Evolutionary conservation across 2,797 vertebrate species (phyloP).

Genomic region (Falco berigora): DNA sequence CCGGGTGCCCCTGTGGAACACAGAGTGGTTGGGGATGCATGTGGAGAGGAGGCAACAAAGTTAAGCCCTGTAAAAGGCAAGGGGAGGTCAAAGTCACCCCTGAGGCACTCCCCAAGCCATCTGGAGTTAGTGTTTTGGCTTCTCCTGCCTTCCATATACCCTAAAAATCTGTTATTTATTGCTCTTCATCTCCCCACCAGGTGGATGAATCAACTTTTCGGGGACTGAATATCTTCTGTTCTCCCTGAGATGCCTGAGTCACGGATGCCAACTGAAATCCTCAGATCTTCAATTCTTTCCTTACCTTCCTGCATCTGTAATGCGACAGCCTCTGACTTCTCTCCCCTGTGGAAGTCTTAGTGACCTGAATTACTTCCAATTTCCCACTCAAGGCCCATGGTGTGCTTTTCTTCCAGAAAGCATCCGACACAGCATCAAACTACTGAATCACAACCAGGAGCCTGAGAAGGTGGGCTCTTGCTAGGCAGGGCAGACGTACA

Average conservation of each 20-base stretch:
- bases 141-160: background rate
- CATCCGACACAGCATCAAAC: background rate
- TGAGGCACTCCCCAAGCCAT: background rate
- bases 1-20: background rate
- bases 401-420: slow-evolving; percentile 1
- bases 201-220: slow-evolving; percentile 7
- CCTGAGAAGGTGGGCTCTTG: background rate
- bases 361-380: slow-evolving; percentile 6
- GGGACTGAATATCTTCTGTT: slow-evolving; percentile 11
- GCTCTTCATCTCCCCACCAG: background rate
- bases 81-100: background rate
- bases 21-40: too few species aligned
- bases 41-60: background rate
- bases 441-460: background rate
- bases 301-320: background rate
- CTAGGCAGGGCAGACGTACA: background rate
- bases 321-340: background rate
- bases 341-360: background rate
- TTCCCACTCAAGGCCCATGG: background rate
- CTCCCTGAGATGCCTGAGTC: background rate
- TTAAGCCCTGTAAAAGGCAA: background rate
- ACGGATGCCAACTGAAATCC: background rate
- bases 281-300: slow-evolving; percentile 16
- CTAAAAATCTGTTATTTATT: slow-evolving; percentile 8
- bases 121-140: background rate